Evolutionary conservation across 2,797 vertebrate genomes (phyloP), one percentile per base, ranked within the genome.

Genomic region (Mormyrops attenuatus): DNA sequence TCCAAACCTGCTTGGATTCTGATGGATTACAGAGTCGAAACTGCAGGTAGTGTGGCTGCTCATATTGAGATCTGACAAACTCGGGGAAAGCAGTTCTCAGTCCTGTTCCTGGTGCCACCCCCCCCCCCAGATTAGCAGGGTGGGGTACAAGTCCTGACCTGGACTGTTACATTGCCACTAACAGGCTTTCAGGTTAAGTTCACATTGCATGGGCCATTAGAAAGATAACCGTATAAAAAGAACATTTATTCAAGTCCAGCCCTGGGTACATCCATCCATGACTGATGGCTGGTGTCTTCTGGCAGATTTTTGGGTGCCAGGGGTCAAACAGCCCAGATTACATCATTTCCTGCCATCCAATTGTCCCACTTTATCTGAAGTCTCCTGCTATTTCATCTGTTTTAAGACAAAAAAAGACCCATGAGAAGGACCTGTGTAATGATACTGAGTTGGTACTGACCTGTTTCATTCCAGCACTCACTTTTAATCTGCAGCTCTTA

Each of bases 401-500:
- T 80, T 80, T 44, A 80, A 80, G 13, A 7, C 73, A 44, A 60
- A 38, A 38, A 44, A 38, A 20, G 15, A 44, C 15, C 5, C 30
- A 20, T 0, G 6, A 44, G 4, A 20, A 9, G 38, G 22, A 53
- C 9, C 13, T 26, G n/a, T 11, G 84, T 52, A 22, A 52, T 85
- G 84, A 85, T 52, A n/a, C 44, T 50, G 66, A 34, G 82, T 49
- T 88, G 73, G 4, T 69, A 69, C 66, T 34, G 66, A 69, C 85
- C 86, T 1, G 53, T 88, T 80, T 89, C 85, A 53, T 17, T 47
- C 87, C 80, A 88, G 34, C 44, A 91, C 89, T 93, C 91, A 93
- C 91, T 88, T 82, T 88, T 93, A 89, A 92, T 92, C 93, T 90
- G 92, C 88, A 92, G 63, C 66, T 38, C 89, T 89, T 87, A 57